Evolutionary conservation across 2,888 invertebrate genomes (phyloP).

Genomic region (Doris montereyensis): DNA sequence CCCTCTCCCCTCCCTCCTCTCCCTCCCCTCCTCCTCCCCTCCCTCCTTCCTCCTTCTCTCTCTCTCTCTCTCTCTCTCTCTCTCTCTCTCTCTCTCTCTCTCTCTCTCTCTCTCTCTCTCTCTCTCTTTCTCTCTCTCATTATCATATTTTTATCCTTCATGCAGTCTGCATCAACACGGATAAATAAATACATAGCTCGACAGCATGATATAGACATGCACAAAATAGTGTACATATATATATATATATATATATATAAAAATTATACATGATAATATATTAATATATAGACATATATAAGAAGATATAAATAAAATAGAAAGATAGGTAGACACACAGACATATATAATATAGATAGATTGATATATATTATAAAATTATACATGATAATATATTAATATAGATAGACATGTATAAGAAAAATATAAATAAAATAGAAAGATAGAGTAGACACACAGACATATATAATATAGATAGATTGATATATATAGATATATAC

Average conservation of each 20-base stretch:
- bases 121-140: not conserved
- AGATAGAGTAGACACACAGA: too few species aligned
- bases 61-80: not conserved
- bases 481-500: too few species aligned
- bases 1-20: not conserved
- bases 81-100: constrained; percentile 6
- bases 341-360: too few species aligned
- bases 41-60: not conserved
- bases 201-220: not conserved
- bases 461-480: too few species aligned
- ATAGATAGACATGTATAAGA: too few species aligned
- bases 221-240: not conserved
- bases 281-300: not conserved
- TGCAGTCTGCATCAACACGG: not conserved
- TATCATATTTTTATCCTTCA: not conserved
- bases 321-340: constrained; percentile 12
- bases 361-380: too few species aligned
- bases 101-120: constrained; percentile 7
- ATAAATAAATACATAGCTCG: not conserved
- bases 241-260: not conserved
- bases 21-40: not conserved
- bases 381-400: too few species aligned
- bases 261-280: not conserved
- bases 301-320: not conserved
- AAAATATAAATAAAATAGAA: too few species aligned